These are phyloP conservation scores for Oscheius sp. DNA, from an alignment of 2,888 invertebrate genomes.

Conservation along the genomic window DNA sequence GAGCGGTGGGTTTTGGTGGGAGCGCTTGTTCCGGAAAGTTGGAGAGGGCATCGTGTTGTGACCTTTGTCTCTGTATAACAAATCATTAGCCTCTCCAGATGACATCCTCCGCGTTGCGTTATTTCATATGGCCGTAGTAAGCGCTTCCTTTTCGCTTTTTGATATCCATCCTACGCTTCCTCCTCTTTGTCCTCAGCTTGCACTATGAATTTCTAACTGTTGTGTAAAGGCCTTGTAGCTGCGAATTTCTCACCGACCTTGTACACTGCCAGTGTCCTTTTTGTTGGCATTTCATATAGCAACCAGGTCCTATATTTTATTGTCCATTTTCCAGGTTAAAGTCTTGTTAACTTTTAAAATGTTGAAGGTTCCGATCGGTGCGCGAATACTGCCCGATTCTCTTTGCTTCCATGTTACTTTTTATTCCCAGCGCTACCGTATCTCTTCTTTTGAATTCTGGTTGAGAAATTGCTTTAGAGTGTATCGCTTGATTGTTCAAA, in stretches of 20 bases:
- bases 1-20: too few relatives aligned
- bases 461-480: too few relatives aligned
- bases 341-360: background rate
- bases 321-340: background rate
- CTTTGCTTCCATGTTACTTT: too few relatives aligned
- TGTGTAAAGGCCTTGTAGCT: background rate
- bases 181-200: background rate
- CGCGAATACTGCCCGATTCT: too few relatives aligned
- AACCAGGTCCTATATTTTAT: background rate
- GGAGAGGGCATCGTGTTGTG: background rate
- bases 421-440: too few relatives aligned
- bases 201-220: background rate
- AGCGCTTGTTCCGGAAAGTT: slow-evolving; percentile 7
- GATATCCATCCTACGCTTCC: background rate
- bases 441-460: too few relatives aligned
- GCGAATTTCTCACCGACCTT: background rate
- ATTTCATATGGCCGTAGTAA: background rate
- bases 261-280: too few relatives aligned
- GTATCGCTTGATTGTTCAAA: too few relatives aligned
- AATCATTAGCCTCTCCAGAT: background rate
- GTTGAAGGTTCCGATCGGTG: too few relatives aligned
- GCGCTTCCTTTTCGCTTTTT: background rate
- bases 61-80: background rate
- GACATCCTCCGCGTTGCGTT: background rate
- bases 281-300: background rate